Evolutionary conservation across 2,888 invertebrate species (phyloP).

Genomic region (Eupithecia exiguata): DNA sequence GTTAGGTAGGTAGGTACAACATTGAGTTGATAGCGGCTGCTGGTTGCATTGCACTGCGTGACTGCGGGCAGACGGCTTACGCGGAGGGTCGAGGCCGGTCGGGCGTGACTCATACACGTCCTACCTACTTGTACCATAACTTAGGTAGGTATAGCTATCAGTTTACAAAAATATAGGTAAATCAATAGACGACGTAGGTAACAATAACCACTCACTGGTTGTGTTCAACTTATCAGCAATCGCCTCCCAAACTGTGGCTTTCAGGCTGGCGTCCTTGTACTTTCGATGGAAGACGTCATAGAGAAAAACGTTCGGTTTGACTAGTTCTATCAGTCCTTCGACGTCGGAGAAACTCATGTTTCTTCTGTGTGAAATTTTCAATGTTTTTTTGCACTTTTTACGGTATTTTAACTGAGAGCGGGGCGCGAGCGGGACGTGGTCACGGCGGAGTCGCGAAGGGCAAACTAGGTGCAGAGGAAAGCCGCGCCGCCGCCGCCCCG

Average conservation of each 20-base stretch:
- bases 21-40: neutral
- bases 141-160: neutral
- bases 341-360: conserved; percentile 28
- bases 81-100: neutral
- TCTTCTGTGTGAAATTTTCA: conserved; percentile 18
- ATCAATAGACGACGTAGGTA: neutral
- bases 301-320: conserved; percentile 31
- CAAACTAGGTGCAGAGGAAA: conserved; percentile 17
- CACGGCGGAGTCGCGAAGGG: conserved; percentile 21
- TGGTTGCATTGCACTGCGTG: too few relatives aligned
- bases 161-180: neutral
- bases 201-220: conserved; percentile 24
- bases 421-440: conserved; percentile 32
- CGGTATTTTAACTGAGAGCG: conserved; percentile 9
- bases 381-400: neutral
- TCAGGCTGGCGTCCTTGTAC: conserved; percentile 35
- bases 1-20: neutral
- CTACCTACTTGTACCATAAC: neutral
- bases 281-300: conserved; percentile 33
- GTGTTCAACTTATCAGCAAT: conserved; percentile 29
- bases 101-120: neutral
- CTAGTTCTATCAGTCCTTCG: conserved; percentile 30
- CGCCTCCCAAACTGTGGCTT: conserved; percentile 32
- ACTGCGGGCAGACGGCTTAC: conserved; percentile 3
- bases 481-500: conserved; percentile 34